Conservation (phyloP, 2,888 invertebrate species). For the Esperia sulphurella region DNA sequence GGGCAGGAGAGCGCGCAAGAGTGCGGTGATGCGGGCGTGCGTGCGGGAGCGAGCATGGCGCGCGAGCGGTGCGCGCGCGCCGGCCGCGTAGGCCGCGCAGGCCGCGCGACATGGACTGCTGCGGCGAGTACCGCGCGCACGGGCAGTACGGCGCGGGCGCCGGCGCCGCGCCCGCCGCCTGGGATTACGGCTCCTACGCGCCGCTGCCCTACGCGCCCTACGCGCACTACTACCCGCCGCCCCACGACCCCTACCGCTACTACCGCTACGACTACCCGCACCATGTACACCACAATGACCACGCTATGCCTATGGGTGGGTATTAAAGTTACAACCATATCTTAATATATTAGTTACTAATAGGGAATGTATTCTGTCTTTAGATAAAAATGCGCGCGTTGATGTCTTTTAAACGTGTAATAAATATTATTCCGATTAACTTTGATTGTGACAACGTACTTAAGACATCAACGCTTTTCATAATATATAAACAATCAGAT, state of each 20-base stretch:
- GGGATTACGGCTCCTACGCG: constrained; percentile 61
- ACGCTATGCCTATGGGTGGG: constrained; percentile 69
- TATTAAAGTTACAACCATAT: constrained; percentile 10
- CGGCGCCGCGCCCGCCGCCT: constrained; percentile 31
- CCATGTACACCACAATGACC: constrained; percentile 63
- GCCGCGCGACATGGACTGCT: constrained; percentile 72
- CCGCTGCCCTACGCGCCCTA: constrained; percentile 35
- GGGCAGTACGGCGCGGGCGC: constrained; percentile 52
- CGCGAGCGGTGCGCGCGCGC: constrained; percentile 40
- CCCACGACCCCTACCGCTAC: constrained; percentile 69
- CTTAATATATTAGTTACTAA: too few species aligned
- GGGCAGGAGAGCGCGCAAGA: constrained; percentile 23
- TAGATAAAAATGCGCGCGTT: too few species aligned
- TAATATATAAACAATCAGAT: too few species aligned
- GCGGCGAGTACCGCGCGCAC: constrained; percentile 67
- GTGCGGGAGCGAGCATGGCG: constrained; percentile 48
- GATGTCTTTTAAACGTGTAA: too few species aligned
- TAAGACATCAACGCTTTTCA: too few species aligned
- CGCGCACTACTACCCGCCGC: constrained; percentile 33
- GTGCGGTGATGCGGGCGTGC: constrained; percentile 48
- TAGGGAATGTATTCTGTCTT: too few species aligned
- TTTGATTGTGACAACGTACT: too few species aligned
- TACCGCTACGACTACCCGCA: constrained; percentile 70
- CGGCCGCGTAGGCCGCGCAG: constrained; percentile 51
- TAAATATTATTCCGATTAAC: too few species aligned